Conservation (phyloP, 1,140 invertebrate species). For the Tenebrio molitor region DNA sequence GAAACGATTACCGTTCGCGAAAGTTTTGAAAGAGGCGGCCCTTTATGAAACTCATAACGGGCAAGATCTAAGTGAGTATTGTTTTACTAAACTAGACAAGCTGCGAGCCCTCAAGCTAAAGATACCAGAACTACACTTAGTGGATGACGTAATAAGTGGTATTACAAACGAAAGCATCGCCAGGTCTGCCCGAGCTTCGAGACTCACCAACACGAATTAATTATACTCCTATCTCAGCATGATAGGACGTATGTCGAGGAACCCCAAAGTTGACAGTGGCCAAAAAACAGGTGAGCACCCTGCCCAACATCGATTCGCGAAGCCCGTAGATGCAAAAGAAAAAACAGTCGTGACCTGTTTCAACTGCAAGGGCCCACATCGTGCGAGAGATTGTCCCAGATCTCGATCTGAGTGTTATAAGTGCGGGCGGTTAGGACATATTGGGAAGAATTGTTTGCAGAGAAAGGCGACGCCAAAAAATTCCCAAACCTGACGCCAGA, state of each 20-base stretch:
- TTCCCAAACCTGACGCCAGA: too few species aligned
- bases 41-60: constrained; percentile 5
- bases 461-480: too few species aligned
- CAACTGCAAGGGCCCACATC: too few species aligned
- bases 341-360: too few species aligned
- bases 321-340: too few species aligned
- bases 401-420: too few species aligned
- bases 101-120: not conserved
- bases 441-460: too few species aligned
- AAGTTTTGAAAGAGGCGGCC: constrained; percentile 6
- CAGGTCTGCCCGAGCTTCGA: constrained; percentile 2
- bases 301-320: too few species aligned
- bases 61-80: constrained; percentile 31
- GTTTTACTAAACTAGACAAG: constrained; percentile 24
- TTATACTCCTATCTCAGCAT: not conserved
- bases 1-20: constrained; percentile 5
- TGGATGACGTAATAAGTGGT: not conserved
- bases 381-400: too few species aligned
- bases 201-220: not conserved
- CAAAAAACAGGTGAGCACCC: too few species aligned
- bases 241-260: not conserved
- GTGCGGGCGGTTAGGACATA: too few species aligned
- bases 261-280: too few species aligned
- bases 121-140: constrained; percentile 1
- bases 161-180: constrained; percentile 13